These are phyloP conservation scores for Tinamus guttatus DNA, from an alignment of 2,113 vertebrate genomes.

Conservation along the genomic window DNA sequence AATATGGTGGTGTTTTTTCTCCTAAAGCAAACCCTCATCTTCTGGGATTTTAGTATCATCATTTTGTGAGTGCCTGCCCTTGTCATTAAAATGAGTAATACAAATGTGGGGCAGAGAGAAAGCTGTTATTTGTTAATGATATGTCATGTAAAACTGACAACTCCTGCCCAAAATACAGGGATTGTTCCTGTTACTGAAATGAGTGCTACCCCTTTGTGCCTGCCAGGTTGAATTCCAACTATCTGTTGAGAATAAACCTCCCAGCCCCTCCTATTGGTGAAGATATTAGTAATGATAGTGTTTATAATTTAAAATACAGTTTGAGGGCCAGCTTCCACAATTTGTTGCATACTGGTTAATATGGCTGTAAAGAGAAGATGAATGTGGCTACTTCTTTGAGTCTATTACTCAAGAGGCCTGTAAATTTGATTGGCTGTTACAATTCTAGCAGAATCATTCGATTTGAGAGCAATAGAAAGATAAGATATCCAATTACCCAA, in stretches of 20 bases:
- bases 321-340: slow-evolving; percentile 70
- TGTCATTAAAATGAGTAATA: not conserved
- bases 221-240: slow-evolving; percentile 45
- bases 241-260: slow-evolving; percentile 59
- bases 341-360: slow-evolving; percentile 78
- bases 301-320: slow-evolving; percentile 68
- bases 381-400: slow-evolving; percentile 82
- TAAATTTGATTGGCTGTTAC: slow-evolving; percentile 90
- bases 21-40: not conserved
- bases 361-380: slow-evolving; percentile 79
- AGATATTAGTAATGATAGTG: slow-evolving; percentile 71
- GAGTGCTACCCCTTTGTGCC: not conserved
- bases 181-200: slow-evolving; percentile 24
- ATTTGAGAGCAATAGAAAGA: slow-evolving; percentile 91
- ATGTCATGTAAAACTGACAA: not conserved
- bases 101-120: not conserved
- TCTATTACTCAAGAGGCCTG: slow-evolving; percentile 86
- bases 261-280: slow-evolving; percentile 29
- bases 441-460: slow-evolving; percentile 88
- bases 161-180: not conserved
- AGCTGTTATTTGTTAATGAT: slow-evolving; percentile 1
- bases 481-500: slow-evolving; percentile 91
- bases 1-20: not conserved
- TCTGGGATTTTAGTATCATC: not conserved
- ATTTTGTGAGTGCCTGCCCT: not conserved